phyloP scores from a whole-genome alignment of 2,797 vertebrate genomes.

The Cyprinella venusta region DNA sequence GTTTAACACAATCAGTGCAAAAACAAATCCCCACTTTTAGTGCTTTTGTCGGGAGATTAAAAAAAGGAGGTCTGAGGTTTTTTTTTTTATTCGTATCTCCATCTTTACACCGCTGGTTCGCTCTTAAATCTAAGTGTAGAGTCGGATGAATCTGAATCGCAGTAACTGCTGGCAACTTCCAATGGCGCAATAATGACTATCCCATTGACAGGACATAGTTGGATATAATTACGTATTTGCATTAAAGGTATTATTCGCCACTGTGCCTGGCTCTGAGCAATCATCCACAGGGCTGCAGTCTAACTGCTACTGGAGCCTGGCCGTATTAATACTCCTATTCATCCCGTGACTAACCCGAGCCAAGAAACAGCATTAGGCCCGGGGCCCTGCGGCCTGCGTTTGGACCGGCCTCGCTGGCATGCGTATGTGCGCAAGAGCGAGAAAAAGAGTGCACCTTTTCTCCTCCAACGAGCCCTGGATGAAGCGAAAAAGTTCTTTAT shows the following conservation, averaged over 20 bases:
- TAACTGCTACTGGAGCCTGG: slow-evolving; percentile 58
- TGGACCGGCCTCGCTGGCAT: slow-evolving; percentile 57
- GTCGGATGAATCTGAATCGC: slow-evolving; percentile 27
- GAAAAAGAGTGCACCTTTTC: slow-evolving; percentile 58
- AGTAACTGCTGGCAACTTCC: slow-evolving; percentile 36
- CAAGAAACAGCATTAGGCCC: slow-evolving; percentile 64
- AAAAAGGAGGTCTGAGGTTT: slow-evolving; percentile 31
- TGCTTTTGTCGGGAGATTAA: slow-evolving; percentile 45
- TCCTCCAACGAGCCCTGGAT: slow-evolving; percentile 61
- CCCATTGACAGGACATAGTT: slow-evolving; percentile 49
- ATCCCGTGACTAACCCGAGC: slow-evolving; percentile 57
- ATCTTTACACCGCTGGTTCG: slow-evolving; percentile 27
- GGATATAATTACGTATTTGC: slow-evolving; percentile 59
- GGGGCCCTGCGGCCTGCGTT: slow-evolving; percentile 56
- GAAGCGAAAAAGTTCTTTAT: slow-evolving; percentile 58
- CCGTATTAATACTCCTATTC: slow-evolving; percentile 63
- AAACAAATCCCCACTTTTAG: slow-evolving; percentile 43
- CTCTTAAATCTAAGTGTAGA: slow-evolving; percentile 25
- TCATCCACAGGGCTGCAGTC: slow-evolving; percentile 50
- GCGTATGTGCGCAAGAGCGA: slow-evolving; percentile 26
- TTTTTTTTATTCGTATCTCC: slow-evolving; percentile 46
- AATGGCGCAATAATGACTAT: slow-evolving; percentile 6
- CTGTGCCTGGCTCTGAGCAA: slow-evolving; percentile 49
- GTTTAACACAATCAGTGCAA: slow-evolving; percentile 44
- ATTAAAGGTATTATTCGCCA: slow-evolving; percentile 57